Base-by-base conservation (phyloP, 2,113 vertebrate genomes). In the Alosa alosa region DNA sequence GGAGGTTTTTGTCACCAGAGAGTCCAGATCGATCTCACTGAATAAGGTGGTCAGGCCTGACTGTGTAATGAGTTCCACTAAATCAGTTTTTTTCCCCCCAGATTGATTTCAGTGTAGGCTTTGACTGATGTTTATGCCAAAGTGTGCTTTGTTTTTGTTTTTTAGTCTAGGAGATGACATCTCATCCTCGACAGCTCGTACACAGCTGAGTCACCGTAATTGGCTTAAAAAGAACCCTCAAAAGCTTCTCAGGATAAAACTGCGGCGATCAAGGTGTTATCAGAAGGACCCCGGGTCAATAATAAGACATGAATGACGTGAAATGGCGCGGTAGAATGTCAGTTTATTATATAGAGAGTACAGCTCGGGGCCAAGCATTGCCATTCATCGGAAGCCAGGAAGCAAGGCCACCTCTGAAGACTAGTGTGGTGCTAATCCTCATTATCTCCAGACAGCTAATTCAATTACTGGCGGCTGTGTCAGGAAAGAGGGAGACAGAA, bases 371-470 rank as follows among this genome's bases (percentile, higher is more conserved):
- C 50, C 9, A 13, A 2, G 2, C 44, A 17, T 46, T 64, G 75
- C 39, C 57, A 81, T 47, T 36, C 47, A 64, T 46, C 49, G 85
- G 85, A 49, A 84, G n/a, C 31, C 86, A 81, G 52, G 81, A 84
- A 52, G 39, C 45, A 1, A 15, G 31, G 75, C 55, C 44, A 78
- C 45, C 45, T 20, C 46, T 72, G 64, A 81, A 36, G 47, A 22
- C 0, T 13, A 78, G 41, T 25, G 6, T 46, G 2, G 44, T 52
- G 84, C 68, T 87, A 87, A 88, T 93, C 86, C 85, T 81, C 0
- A 39, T 88, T 87, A 89, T 90, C 87, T 88, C 57, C 88, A 88
- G 81, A 87, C 49, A n/a, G 86, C 87, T 91, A 91, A 92, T 93
- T 91, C 81, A 90, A 89, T 92, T 89, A 92, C 82, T 86, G 50